Base-by-base conservation (phyloP, 1,140 invertebrate species). In the Penaeus vannamei region DNA sequence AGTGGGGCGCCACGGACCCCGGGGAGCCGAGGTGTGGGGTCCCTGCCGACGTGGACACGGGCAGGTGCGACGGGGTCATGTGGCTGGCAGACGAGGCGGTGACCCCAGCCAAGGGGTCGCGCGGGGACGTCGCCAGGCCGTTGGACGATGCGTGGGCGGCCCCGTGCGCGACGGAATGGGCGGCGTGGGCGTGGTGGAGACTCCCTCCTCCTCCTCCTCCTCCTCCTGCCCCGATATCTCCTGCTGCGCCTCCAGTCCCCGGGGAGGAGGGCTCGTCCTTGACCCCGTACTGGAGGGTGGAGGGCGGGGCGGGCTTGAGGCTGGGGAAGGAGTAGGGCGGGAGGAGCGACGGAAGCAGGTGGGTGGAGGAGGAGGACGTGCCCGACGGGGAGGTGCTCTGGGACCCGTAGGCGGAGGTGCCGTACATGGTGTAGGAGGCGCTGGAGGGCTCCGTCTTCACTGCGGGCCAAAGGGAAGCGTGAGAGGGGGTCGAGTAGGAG, bases 251-350 rank as follows among this genome's bases (percentile, higher is more conserved):
- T 46, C 10, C 76, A 29, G 61, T 59, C 19, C 86, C 72, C 20
- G 87, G 87, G n/a, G 87, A 89, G 1, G 59, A 64, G 12, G 87
- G 87, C n/a, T 89, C 87, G 69, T 85, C 87, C 87, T 89, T 89
- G 14, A 89, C 60, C 23, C 59, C 82, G 22, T 85, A 84, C 8
- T 84, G 72, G 2, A 76, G 66, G 12, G 64, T 76, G 23, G 80
- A 29, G 8, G 85, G 0, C 32, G 76, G 29, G 59, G 82, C 10
- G 14, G 69, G 7, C 82, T 79, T 89, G 46, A 80, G 32, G 59
- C 53, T 29, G 12, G 59, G 87, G 12, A 84, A 60, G n/a, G 87
- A 46, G 36, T 89, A 89, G 10, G 87, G n/a, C 19, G 87, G 72
- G 20, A 89, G 87, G 59, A 89, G 69, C 14, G 87, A 76, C 0